Percentiles rank a stretch among this genome's conserved stretches.
These are phyloP conservation scores for Trichopria drosophilae DNA, from an alignment of 2,888 invertebrate genomes.

Conservation along the genomic window DNA sequence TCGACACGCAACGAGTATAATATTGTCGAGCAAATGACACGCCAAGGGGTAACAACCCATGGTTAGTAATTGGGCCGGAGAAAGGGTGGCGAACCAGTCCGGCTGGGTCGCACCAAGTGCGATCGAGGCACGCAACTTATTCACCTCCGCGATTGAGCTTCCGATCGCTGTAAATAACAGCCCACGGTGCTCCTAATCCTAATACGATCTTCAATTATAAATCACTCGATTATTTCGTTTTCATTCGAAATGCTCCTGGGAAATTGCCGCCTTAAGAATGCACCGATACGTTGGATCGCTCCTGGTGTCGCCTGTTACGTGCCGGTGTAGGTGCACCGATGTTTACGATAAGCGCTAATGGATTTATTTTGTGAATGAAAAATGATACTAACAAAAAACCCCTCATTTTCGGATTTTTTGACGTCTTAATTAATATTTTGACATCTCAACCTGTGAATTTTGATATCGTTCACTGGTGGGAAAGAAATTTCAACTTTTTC, in stretches of 20 bases:
- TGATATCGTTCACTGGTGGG: too few relatives aligned
- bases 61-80: conserved; percentile 51
- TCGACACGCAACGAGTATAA: conserved; percentile 48
- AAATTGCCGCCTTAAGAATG: neutral
- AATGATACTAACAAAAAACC: too few relatives aligned
- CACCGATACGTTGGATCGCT: conserved; percentile 18
- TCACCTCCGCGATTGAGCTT: conserved; percentile 11
- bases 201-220: conserved; percentile 26
- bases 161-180: conserved; percentile 27
- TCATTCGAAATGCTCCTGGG: conserved; percentile 5
- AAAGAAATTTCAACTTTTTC: too few relatives aligned
- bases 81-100: conserved; percentile 31
- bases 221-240: conserved; percentile 27
- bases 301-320: neutral
- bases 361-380: too few relatives aligned
- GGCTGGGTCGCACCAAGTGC: too few relatives aligned
- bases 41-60: conserved; percentile 56
- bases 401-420: too few relatives aligned
- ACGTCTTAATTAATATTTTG: too few relatives aligned
- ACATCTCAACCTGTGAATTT: too few relatives aligned
- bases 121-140: neutral
- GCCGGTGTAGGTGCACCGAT: neutral
- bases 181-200: conserved; percentile 27
- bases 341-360: too few relatives aligned
- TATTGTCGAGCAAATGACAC: conserved; percentile 53